Base-by-base conservation (phyloP, 1,140 invertebrate species). In the Pseudoatta argentina region DNA sequence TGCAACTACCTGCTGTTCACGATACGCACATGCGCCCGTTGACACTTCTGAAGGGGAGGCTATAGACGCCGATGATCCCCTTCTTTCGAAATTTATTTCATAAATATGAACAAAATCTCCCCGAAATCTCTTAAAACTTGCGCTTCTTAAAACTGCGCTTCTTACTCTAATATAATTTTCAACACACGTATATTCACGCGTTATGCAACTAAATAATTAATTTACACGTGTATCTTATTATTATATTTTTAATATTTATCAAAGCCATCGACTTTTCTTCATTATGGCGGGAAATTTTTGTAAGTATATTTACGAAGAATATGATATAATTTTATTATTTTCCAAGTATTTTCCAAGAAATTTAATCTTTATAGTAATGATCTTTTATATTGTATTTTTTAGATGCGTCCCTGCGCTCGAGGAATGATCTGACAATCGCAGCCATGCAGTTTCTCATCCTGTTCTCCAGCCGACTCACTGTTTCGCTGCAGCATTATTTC, bases 1-100 rank as follows among this genome's bases (percentile, higher is more conserved):
- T 78, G 59, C 39, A 66, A 66, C 61, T 78, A 78, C 39, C 59
- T 78, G 61, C 61, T 64, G 18, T 66, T 66, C 16, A 16, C 48
- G 34, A 79, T 67, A 10, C 30, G 48, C 64, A 57, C 30, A 81
- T 57, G 66, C 51, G 30, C 66, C 7, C 18, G 10, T 57, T 24
- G 51, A 6, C 12, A 16, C 8, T 39, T 82, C 53, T 24, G 1
- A 2, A 44, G 16, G 10, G 14, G 10, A 39, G 27, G 1, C 30
- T 34, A 27, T 16, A 5, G 34, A 24, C 10, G 63, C 3, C n/a
- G n/a, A 39, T 78, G 8, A 14, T 34, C 7, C 3, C 7, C 5
- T 27, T 72, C 7, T 71, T 57, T 3, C 2, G 1, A 27, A 48
- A 57, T 82, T 59, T 21, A 27, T 1, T 77, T 76, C 24, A 39